Base-by-base conservation (phyloP, 2,797 vertebrate species). In the Varecia variegata region DNA sequence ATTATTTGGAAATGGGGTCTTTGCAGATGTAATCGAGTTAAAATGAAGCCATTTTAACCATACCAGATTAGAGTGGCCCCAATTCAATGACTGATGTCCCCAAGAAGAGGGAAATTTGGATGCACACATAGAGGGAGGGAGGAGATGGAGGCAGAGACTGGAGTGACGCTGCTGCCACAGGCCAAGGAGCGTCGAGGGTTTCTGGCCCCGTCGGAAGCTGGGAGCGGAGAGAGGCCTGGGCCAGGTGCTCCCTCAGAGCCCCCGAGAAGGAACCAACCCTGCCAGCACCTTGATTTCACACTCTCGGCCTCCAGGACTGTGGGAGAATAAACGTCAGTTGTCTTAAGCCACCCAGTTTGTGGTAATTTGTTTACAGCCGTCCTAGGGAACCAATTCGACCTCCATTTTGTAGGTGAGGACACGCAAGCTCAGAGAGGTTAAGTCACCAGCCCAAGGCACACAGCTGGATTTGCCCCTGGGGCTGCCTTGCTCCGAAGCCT, bases 121-220 rank as follows among this genome's bases (percentile, higher is more conserved):
- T 13, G 15, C 20, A 13, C 30, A 13, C n/a, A 40, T 27, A 56
- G 58, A 23, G n/a, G 65, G n/a, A 45, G 40, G 47, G 15, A 0
- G 12, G 27, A 2, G 25, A 10, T 2, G 30, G 60, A 27, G 23
- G 23, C 60, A 0, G 62, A 5, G 15, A 2, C 0, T 18, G 32
- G 65, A 30, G 18, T 10, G 13, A 17, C 20, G 52, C 52, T 0
- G 20, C n/a, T 23, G 76, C 68, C 25, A 2, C 45, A 30, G 38
- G 62, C 25, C 76, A 38, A 23, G 30, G 74, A n/a, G 0, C 2
- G 8, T 21, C 62, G 5, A 13, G 89, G 27, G 45, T 5, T 14
- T 43, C 82, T 68, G 79, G 90, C 0, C 0, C 32, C 47, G 0
- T 9, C 1, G 12, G 62, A 3, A 43, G 43, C 74, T 9, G 3